A percentile compares a stretch with the other conserved stretches of the same genome.
These are phyloP conservation scores for Ibycter americanus DNA, from an alignment of 2,797 vertebrate genomes.

Conservation along the genomic window DNA sequence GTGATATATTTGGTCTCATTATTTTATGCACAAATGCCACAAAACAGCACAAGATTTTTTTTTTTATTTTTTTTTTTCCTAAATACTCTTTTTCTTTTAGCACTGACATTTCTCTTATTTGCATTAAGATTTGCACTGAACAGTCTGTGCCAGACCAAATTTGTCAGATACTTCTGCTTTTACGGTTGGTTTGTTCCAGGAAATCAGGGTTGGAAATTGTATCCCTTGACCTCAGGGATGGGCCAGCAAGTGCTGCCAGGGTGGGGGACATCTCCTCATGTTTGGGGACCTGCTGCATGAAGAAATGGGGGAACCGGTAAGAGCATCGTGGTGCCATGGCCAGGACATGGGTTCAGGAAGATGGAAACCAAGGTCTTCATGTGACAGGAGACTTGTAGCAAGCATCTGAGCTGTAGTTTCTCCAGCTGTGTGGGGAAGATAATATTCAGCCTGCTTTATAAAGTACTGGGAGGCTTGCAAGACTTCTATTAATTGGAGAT, in stretches of 20 bases:
- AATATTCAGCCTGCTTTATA: background rate
- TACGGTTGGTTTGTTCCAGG: background rate
- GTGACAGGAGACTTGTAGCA: background rate
- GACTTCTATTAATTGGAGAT: background rate
- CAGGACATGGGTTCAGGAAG: background rate
- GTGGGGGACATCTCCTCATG: background rate
- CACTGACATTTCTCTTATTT: constrained; percentile 66
- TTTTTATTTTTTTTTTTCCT: background rate
- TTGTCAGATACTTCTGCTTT: constrained; percentile 44
- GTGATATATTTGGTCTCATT: constrained; percentile 70
- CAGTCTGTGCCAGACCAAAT: constrained; percentile 58
- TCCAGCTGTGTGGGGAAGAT: background rate
- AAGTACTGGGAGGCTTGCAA: background rate
- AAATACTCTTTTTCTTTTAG: constrained; percentile 65
- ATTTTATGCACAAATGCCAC: constrained; percentile 70
- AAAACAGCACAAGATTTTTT: constrained; percentile 39
- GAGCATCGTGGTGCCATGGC: background rate
- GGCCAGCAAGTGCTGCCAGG: background rate
- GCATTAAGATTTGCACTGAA: constrained; percentile 62
- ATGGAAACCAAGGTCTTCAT: background rate
- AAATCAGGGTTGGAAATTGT: background rate
- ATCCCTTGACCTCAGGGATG: background rate
- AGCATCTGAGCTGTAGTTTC: background rate
- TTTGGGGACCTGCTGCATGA: background rate
- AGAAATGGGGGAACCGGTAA: background rate